Percentiles rank a stretch among this genome's conserved stretches.
Conservation (phyloP, 2,888 invertebrate genomes). For the Ornithoptera alexandrae region DNA sequence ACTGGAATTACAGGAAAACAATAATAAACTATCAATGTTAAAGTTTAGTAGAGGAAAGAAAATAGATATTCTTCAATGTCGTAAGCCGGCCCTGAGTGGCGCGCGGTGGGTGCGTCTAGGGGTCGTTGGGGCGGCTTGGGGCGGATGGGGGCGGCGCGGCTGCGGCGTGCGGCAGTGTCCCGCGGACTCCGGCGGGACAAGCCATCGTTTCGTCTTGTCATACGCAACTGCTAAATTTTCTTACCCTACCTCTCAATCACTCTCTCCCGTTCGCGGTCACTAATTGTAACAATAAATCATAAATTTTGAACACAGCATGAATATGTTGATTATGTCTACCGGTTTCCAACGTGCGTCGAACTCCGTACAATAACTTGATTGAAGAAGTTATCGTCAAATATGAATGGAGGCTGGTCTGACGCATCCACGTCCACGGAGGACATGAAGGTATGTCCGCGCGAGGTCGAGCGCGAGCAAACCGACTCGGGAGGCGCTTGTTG, state of each 20-base stretch:
- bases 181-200: neutral
- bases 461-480: neutral
- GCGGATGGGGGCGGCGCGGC: neutral
- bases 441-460: conserved; percentile 52
- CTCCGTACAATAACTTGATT: neutral
- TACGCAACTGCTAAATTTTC: neutral
- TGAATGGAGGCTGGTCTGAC: conserved; percentile 61
- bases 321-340: neutral
- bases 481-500: no score
- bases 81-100: conserved; percentile 2
- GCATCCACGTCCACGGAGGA: conserved; percentile 75
- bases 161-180: conserved; percentile 9
- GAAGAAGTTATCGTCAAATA: conserved; percentile 38
- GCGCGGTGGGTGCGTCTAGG: neutral
- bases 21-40: no score
- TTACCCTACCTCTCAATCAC: no score
- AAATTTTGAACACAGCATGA: no score
- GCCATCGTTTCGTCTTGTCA: no score
- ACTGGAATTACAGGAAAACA: no score
- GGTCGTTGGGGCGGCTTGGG: no score
- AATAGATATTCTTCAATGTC: no score
- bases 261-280: no score
- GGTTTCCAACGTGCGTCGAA: neutral
- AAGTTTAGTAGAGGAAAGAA: no score
- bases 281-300: no score